Base-by-base conservation (phyloP, 2,888 invertebrate genomes). In the Amphipoea oculea region DNA sequence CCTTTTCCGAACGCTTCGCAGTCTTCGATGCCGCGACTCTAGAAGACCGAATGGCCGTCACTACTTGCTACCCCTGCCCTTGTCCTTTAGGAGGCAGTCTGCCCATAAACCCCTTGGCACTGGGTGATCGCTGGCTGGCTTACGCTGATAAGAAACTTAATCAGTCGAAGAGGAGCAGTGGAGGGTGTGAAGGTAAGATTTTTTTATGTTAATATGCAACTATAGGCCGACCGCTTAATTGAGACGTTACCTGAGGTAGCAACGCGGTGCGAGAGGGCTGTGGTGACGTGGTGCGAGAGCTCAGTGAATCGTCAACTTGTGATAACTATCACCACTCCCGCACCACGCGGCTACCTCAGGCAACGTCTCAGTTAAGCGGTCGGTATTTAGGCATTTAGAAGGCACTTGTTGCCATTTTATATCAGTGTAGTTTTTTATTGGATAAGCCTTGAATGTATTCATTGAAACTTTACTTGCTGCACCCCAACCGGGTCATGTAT, bases 21-120 rank as follows among this genome's bases (percentile, higher is more conserved):
- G 98, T 99, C 20, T 99, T 99, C 94, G 99, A 99, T 96, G 98
- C 99, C 4, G 98, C 98, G 86, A 98, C 98, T 0, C 97, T 99
- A 71, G 99, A 99, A 92, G 99, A 99, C 94, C 97, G 98, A 65
- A 97, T 99, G 91, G 98, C 98, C 23, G 98, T 99, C 71, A 99
- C 99, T 72, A 98, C 99, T 51, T 99, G 99, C 94, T 99, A 98
- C 95, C 98, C 99, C 54, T 98, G 98, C 94, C 98, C 99, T 23
- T 98, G 99, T 88, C 98, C 98, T 3, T 96, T 97, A 51, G 97
- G 97, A 2, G 95, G 97, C 2, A 91, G 88, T 42, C 84, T 94
- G 65, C 95, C 96, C 0, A 91, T 96, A 73, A 99, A 99, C 96
- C 99, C 99, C 0, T 97, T 99, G 69, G 98, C 99, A 0, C 95